Conservation (phyloP, 1,140 invertebrate genomes). For the Drosophila sp. region DNA sequence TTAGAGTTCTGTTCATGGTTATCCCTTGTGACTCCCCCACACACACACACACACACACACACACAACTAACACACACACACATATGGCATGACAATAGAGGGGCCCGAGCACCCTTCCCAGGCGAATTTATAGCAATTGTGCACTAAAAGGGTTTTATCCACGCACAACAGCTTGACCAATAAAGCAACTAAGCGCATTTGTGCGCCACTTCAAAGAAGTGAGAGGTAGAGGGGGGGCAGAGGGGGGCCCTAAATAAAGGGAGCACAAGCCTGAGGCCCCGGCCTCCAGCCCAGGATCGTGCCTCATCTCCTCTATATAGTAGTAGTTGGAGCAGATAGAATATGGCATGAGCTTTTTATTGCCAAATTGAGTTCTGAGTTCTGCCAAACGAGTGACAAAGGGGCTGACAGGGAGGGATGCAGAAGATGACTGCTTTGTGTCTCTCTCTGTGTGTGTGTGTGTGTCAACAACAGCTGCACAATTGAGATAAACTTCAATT, state of each 20-base stretch:
- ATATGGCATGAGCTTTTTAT: conserved; percentile 69
- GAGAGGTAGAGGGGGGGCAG: background rate
- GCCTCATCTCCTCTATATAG: conserved; percentile 32
- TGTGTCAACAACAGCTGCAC: conserved; percentile 79
- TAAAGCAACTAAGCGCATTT: conserved; percentile 82
- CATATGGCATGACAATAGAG: conserved; percentile 21
- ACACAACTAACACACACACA: background rate
- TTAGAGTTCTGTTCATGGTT: conserved; percentile 26
- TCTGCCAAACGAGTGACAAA: conserved; percentile 12
- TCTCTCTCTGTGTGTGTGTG: conserved; percentile 55
- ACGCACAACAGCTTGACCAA: conserved; percentile 81
- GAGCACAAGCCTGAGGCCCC: background rate
- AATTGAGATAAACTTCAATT: conserved; percentile 82
- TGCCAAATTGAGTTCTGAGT: conserved; percentile 79
- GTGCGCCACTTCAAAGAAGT: conserved; percentile 57
- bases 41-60: conserved; percentile 5
- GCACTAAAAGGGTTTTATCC: conserved; percentile 82
- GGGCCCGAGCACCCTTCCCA: conserved; percentile 23
- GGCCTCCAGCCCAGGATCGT: conserved; percentile 22
- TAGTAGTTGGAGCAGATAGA: conserved; percentile 13
- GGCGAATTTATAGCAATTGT: conserved; percentile 81
- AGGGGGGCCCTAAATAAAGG: conserved; percentile 6
- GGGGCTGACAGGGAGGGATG: conserved; percentile 1
- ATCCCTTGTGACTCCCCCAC: conserved; percentile 55
- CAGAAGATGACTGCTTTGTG: conserved; percentile 9